Percentiles rank a stretch among this genome's conserved stretches.
Conservation (phyloP, 2,113 vertebrate species). For the Macquaria ambigua region DNA sequence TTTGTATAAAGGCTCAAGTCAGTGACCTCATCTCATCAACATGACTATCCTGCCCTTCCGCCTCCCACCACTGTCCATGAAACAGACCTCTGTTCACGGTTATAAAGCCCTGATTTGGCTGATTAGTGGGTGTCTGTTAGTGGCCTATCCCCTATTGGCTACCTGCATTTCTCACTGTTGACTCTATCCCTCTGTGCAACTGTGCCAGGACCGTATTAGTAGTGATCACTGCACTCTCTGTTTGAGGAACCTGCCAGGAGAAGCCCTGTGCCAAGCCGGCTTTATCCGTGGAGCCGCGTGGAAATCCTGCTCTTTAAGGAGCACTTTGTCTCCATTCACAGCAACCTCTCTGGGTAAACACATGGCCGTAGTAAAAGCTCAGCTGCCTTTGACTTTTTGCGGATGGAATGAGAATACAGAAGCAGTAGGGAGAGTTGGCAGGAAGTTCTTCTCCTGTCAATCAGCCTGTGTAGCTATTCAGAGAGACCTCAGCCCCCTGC, state of each 20-base stretch:
- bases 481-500: constrained; percentile 46
- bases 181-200: constrained; percentile 48
- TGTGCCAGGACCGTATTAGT: constrained; percentile 70
- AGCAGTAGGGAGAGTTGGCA: constrained; percentile 71
- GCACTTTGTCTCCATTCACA: constrained; percentile 76
- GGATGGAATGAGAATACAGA: constrained; percentile 73
- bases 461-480: constrained; percentile 74
- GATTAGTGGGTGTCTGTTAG: constrained; percentile 66
- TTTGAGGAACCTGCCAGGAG: constrained; percentile 72
- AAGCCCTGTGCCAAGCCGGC: constrained; percentile 60
- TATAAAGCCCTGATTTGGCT: constrained; percentile 67
- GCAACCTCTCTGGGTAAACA: constrained; percentile 66
- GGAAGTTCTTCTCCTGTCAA: constrained; percentile 65
- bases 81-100: constrained; percentile 64
- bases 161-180: constrained; percentile 65
- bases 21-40: constrained; percentile 71
- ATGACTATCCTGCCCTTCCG: constrained; percentile 46
- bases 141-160: constrained; percentile 58
- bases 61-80: constrained; percentile 57
- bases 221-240: constrained; percentile 65
- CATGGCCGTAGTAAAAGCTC: constrained; percentile 70
- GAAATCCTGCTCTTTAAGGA: constrained; percentile 73
- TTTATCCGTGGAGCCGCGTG: constrained; percentile 56
- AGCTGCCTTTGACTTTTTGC: constrained; percentile 69
- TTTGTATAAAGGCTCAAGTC: constrained; percentile 51